Evolutionary conservation across 2,888 invertebrate genomes (phyloP).

Genomic region (Oxytorus armatus): DNA sequence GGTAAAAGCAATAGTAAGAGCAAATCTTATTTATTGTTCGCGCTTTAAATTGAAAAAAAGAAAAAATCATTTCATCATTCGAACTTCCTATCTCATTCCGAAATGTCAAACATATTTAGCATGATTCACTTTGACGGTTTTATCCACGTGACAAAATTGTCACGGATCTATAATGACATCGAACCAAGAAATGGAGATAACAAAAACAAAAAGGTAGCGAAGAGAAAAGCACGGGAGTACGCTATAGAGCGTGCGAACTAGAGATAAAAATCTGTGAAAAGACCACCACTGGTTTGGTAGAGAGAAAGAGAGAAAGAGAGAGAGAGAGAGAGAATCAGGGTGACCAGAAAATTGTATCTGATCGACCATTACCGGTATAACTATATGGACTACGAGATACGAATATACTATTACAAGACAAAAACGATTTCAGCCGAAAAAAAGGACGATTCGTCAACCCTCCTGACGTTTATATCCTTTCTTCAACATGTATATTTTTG

Average conservation of each 20-base stretch:
- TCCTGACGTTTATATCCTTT: constrained; percentile 75
- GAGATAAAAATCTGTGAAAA: constrained; percentile 62
- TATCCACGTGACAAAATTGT: constrained; percentile 11
- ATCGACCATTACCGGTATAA: constrained; percentile 78
- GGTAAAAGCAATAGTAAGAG: too few relatives aligned
- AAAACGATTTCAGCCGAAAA: too few relatives aligned
- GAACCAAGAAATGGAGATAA: constrained; percentile 62
- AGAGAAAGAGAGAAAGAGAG: too few relatives aligned
- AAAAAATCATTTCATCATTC: too few relatives aligned
- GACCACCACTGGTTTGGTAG: too few relatives aligned
- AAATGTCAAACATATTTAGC: too few relatives aligned
- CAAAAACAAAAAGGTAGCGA: constrained; percentile 51
- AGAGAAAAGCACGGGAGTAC: constrained; percentile 70
- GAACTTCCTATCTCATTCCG: too few relatives aligned
- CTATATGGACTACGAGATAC: constrained; percentile 2
- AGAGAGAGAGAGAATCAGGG: constrained; percentile 69
- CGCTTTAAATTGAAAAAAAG: too few relatives aligned
- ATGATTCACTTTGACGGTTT: neutral
- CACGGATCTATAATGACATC: constrained; percentile 74
- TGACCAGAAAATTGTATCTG: constrained; percentile 74
- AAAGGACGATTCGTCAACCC: constrained; percentile 73
- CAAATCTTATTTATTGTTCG: too few relatives aligned
- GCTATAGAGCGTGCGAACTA: constrained; percentile 76
- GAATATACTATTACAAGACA: too few relatives aligned
- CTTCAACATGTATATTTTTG: neutral